phyloP scores from a whole-genome alignment of 30 jellyfish, hydroid and myxozoan genomes.

The Pseudorhiza aurosa region DNA sequence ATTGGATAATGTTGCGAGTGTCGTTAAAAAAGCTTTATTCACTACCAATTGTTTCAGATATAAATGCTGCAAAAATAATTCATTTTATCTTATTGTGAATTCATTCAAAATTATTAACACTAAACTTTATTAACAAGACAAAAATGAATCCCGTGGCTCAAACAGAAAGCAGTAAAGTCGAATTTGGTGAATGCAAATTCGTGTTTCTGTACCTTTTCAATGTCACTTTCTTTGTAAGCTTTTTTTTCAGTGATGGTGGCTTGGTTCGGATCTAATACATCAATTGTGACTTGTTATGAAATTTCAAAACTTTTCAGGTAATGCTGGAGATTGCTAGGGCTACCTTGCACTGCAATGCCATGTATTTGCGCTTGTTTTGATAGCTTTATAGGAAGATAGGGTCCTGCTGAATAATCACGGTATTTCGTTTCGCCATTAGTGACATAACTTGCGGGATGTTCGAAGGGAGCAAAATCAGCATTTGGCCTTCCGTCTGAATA shows the following conservation, averaged over 20 bases:
- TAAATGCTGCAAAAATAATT: no score
- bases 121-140: no score
- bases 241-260: constrained; percentile 4
- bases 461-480: constrained; percentile 41
- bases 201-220: constrained; percentile 5
- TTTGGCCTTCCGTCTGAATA: constrained; percentile 45
- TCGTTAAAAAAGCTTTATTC: no score
- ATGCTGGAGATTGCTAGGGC: constrained; percentile 33
- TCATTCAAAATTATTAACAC: no score
- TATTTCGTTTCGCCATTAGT: constrained; percentile 22
- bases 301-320: constrained; percentile 27
- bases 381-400: constrained; percentile 25
- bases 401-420: constrained; percentile 44
- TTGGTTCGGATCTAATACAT: not conserved
- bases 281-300: not conserved
- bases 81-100: no score
- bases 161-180: no score
- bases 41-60: no score
- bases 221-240: constrained; percentile 31
- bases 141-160: no score
- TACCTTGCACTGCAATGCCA: constrained; percentile 47
- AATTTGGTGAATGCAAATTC: no score
- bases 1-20: no score
- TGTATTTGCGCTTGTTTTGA: constrained; percentile 17
- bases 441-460: constrained; percentile 34